Evolutionary conservation across 1,140 invertebrate species (phyloP), one percentile per base, ranked within the genome.

Genomic region (Achatina immaculata): DNA sequence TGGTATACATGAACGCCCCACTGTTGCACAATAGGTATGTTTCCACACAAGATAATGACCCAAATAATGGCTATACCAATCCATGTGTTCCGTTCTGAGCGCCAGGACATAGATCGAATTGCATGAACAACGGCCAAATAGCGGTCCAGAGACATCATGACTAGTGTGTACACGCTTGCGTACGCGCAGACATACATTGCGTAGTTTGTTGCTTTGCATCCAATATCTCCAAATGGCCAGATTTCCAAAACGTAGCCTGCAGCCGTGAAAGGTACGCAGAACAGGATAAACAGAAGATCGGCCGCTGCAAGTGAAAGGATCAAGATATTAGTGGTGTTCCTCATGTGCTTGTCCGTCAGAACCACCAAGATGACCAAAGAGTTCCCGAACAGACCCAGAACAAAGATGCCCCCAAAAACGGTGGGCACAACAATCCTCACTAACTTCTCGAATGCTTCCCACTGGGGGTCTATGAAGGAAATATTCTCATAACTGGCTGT

Each of bases 61-160:
- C 97, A 98, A 31, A 94, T 94, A 28, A 93, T 83, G 0, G 92
- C 92, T 82, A 95, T 93, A 28, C 94, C 90, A 62, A 94, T 87
- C 72, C 93, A 93, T 0, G 97, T 96, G 90, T 98, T 97, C 68
- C 93, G 93, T 89, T 97, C 95, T 0, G 95, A 99, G 77, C 97
- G 93, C 89, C 84, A 94, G 0, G 95, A 95, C 94, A 97, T 98
- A 72, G 96, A 97, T 0, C 95, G 93, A 78, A 99, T 96, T 0
- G 97, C 96, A 91, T 98, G 96, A 0, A 98, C 97, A 14, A 99
- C 97, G 34, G 97, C 97, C 87, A 99, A 93, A 90, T 97, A 99
- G 82, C 97, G 94, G 90, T 99, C 97, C 34, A 98, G 91, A n/a
- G 96, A 97, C 97, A 99, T 98, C 62, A 99, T 93, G 0, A 99